phyloP scores from a whole-genome alignment of 2,888 invertebrate genomes.

The Drosophila pseudotalamancana region DNA sequence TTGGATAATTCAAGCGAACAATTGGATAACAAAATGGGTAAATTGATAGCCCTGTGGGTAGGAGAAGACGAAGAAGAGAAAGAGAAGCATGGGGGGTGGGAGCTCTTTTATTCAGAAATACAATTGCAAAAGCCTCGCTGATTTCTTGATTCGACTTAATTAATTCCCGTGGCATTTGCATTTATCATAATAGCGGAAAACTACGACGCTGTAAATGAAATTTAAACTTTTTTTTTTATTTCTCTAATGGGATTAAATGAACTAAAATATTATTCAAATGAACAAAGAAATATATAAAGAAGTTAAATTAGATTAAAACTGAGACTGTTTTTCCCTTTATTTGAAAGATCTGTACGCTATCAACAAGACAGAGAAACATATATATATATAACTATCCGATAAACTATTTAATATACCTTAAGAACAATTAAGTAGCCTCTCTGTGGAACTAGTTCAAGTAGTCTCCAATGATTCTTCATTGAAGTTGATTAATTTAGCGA shows the following conservation, averaged over 20 bases:
- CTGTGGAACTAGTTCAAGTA: background rate
- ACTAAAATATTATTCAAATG: background rate
- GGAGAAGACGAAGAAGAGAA: background rate
- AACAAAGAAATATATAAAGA: too few relatives aligned
- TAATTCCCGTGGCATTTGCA: constrained; percentile 31
- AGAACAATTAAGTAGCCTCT: too few relatives aligned
- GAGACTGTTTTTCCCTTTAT: too few relatives aligned
- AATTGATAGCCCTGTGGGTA: constrained; percentile 27
- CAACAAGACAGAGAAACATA: too few relatives aligned
- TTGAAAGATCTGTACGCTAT: too few relatives aligned
- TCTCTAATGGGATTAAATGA: too few relatives aligned
- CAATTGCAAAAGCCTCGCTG: constrained; percentile 28
- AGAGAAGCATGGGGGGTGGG: background rate
- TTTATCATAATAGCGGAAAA: constrained; percentile 18
- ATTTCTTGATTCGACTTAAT: constrained; percentile 31
- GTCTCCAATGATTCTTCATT: background rate
- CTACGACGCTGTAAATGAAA: background rate
- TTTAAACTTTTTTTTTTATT: background rate
- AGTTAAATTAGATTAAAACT: too few relatives aligned
- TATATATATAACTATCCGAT: too few relatives aligned
- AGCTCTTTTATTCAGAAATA: constrained; percentile 12
- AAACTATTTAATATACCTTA: too few relatives aligned
- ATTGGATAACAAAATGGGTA: constrained; percentile 48
- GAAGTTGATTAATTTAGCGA: background rate
- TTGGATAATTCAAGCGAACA: constrained; percentile 45